phyloP scores from a whole-genome alignment of 1,140 invertebrate species.

The Drosophila tropicalis region DNA sequence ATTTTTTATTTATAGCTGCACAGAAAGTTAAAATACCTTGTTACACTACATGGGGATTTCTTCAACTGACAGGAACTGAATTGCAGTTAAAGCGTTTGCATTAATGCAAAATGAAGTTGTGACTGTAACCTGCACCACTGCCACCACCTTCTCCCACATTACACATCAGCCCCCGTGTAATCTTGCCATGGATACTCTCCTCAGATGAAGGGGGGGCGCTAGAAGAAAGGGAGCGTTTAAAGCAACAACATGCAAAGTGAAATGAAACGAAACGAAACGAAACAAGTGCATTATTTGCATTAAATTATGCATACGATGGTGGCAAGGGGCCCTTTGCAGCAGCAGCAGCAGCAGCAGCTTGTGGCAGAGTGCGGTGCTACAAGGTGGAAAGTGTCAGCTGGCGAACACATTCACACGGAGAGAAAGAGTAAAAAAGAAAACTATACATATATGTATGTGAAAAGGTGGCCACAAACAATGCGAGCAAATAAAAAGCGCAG shows the following conservation, averaged over 20 bases:
- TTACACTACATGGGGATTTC: background rate
- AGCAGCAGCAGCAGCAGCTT: slow-evolving; percentile 25
- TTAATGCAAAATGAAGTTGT: slow-evolving; percentile 76
- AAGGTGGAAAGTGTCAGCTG: slow-evolving; percentile 66
- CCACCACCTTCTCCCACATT: background rate
- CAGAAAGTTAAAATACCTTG: slow-evolving; percentile 6
- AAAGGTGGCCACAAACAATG: slow-evolving; percentile 61
- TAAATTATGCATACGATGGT: slow-evolving; percentile 73
- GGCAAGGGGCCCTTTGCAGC: background rate
- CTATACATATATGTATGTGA: background rate
- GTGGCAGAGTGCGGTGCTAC: background rate
- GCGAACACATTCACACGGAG: slow-evolving; percentile 66
- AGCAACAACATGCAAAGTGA: slow-evolving; percentile 61
- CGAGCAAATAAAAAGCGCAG: slow-evolving; percentile 65
- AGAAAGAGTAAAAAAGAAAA: background rate
- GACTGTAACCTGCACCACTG: slow-evolving; percentile 43
- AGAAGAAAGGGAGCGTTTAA: slow-evolving; percentile 42
- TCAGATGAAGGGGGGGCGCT: background rate
- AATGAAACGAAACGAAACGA: slow-evolving; percentile 79
- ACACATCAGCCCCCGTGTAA: background rate
- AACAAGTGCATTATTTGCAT: slow-evolving; percentile 82
- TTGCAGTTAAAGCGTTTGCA: slow-evolving; percentile 44
- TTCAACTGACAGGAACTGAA: slow-evolving; percentile 19
- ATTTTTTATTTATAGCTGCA: background rate
- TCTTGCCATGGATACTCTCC: slow-evolving; percentile 2